phyloP scores from a whole-genome alignment of 1,140 invertebrate genomes.

The Danaus melanippus region DNA sequence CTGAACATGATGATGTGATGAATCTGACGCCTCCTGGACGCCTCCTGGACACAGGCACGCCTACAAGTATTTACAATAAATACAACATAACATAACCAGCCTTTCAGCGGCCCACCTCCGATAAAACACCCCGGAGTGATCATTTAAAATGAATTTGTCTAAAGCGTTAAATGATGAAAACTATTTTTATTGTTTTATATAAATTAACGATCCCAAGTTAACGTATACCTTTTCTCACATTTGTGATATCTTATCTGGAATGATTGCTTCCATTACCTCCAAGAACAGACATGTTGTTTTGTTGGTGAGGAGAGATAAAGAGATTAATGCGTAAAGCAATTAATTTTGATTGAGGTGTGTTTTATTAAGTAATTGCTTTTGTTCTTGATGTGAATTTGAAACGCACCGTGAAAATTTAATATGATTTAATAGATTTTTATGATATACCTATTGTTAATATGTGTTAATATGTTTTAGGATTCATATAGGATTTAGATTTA shows the following conservation, averaged over 20 bases:
- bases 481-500: too few species aligned
- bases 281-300: conserved; percentile 64
- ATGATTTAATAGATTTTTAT: conserved; percentile 3
- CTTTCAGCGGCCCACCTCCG: conserved; percentile 41
- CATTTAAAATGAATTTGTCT: conserved; percentile 71
- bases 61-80: conserved; percentile 46
- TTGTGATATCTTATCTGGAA: conserved; percentile 69
- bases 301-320: conserved; percentile 40
- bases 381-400: conserved; percentile 54
- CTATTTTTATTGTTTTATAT: conserved; percentile 71
- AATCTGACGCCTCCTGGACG: conserved; percentile 24
- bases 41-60: conserved; percentile 44
- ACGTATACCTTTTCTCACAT: conserved; percentile 69
- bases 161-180: conserved; percentile 69
- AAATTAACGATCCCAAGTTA: conserved; percentile 65
- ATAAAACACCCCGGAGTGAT: conserved; percentile 51
- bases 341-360: conserved; percentile 68
- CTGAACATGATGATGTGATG: too few species aligned
- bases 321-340: conserved; percentile 54
- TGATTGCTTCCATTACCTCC: conserved; percentile 69
- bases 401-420: conserved; percentile 42
- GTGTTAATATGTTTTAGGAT: too few species aligned
- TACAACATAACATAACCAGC: conserved; percentile 23
- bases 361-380: conserved; percentile 72
- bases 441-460: too few species aligned